Percentiles rank a stretch among this genome's conserved stretches.
Evolutionary conservation across 2,113 vertebrate genomes (phyloP).

Genomic region (Charadrius vociferus): DNA sequence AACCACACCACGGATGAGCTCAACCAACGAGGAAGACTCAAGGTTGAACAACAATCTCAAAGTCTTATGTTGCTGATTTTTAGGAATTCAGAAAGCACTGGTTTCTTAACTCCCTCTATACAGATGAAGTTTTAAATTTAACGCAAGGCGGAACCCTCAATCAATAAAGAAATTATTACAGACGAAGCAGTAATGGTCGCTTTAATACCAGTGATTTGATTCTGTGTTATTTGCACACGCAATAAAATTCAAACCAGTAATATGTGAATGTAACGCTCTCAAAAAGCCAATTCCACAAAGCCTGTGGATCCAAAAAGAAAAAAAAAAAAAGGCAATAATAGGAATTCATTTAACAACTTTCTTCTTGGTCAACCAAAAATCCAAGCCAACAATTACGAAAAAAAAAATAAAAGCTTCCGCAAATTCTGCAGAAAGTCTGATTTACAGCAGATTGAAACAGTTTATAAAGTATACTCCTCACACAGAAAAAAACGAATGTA

Average conservation of each 20-base stretch:
- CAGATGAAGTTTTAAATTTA: background rate
- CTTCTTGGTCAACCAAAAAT: background rate
- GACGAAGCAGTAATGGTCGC: background rate
- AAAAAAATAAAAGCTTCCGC: background rate
- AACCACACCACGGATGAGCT: background rate
- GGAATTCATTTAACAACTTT: background rate
- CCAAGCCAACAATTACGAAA: background rate
- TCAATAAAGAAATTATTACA: background rate
- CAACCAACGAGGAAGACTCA: background rate
- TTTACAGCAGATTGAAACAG: background rate
- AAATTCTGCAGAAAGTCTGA: background rate
- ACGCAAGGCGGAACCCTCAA: background rate
- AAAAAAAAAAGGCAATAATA: background rate
- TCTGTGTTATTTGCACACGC: background rate
- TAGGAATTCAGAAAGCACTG: background rate
- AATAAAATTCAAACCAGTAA: background rate
- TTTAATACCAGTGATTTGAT: background rate
- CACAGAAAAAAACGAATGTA: background rate
- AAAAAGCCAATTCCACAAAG: background rate
- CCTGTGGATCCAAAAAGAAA: background rate
- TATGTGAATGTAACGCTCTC: background rate
- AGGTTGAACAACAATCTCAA: background rate
- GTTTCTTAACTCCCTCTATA: background rate
- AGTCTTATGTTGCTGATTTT: background rate
- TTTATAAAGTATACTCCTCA: background rate